Base-by-base conservation (phyloP, 2,888 invertebrate genomes). In the Cantharis nigra region DNA sequence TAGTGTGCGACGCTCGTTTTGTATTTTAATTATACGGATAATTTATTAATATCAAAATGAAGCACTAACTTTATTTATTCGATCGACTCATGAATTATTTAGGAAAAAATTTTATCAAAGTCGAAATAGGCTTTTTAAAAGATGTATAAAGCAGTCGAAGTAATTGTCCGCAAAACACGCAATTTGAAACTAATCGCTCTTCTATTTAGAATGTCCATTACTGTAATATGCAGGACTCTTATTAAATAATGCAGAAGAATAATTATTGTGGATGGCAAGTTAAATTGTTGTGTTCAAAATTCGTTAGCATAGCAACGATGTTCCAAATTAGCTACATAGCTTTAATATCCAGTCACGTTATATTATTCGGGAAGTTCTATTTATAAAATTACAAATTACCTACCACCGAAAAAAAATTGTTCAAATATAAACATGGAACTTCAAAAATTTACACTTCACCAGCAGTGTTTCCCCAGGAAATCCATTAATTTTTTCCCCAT, bases 281-380 rank as follows among this genome's bases (percentile, higher is more conserved):
- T 64, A 64, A 64, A 67, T 67, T n/a, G 65, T 67, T 67, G 65
- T 67, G 65, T 67, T 67, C 26, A 67, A 67, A 67, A 67, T 67
- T 23, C 18, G 65, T 67, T 26, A 26, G 20, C 26, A 67, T 67
- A 26, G 65, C 65, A 67, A 67, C 65, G 20, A 67, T 49, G n/a
- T n/a, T 49, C n/a, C 49, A 49, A 49, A 49, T 49, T 49, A 49
- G 49, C 49, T 49, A 33, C 49, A 49, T 49, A 49, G 49, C 49
- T 49, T 49, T 2, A n/a, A 49, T 49, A 49, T 49, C 49, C 49
- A 49, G 49, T 49, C 49, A 49, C 49, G 49, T 49, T 49, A n/a
- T 49, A 49, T 49, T 49, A 49, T 49, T 49, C 49, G 49, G 49
- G 7, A 49, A 49, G n/a, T 49, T 49, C 49, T 49, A 49, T 49